A percentile compares a stretch with the other conserved stretches of the same genome.
Evolutionary conservation across 2,113 vertebrate genomes (phyloP).

Genomic region (Aplodontia rufa): DNA sequence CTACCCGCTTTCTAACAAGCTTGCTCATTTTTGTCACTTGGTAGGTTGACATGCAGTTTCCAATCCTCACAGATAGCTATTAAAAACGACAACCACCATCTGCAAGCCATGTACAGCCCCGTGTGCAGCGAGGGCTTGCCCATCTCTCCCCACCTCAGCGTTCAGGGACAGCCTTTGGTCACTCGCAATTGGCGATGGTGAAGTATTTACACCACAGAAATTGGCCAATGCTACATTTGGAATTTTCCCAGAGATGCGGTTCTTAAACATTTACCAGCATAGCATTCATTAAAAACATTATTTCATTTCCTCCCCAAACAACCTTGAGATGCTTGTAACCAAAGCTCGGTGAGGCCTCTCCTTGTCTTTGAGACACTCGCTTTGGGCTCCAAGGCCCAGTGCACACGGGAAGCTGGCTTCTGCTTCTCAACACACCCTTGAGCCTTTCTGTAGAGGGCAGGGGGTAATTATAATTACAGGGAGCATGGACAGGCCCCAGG

Average conservation of each 20-base stretch:
- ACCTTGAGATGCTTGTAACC: fast-evolving
- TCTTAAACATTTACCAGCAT: background rate
- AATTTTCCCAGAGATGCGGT: background rate
- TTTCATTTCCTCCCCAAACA: background rate
- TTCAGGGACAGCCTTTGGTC: too few species aligned
- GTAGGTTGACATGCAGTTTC: fast-evolving
- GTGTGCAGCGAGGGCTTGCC: fast-evolving
- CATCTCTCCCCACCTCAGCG: background rate
- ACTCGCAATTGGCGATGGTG: background rate
- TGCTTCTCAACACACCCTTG: background rate
- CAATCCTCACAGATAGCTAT: background rate
- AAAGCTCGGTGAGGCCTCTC: fast-evolving
- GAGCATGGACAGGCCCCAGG: background rate
- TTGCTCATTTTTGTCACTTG: too few species aligned
- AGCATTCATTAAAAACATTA: fast-evolving
- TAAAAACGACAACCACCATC: fast-evolving
- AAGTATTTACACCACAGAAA: background rate
- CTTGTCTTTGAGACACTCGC: fast-evolving
- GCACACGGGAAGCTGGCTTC: background rate
- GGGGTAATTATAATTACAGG: background rate
- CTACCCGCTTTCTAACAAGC: background rate
- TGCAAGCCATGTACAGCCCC: fast-evolving
- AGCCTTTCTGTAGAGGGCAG: background rate
- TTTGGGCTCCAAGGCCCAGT: too few species aligned
- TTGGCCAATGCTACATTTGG: background rate